phyloP scores from a whole-genome alignment of 2,797 vertebrate species.

The Austrolebias charrua region DNA sequence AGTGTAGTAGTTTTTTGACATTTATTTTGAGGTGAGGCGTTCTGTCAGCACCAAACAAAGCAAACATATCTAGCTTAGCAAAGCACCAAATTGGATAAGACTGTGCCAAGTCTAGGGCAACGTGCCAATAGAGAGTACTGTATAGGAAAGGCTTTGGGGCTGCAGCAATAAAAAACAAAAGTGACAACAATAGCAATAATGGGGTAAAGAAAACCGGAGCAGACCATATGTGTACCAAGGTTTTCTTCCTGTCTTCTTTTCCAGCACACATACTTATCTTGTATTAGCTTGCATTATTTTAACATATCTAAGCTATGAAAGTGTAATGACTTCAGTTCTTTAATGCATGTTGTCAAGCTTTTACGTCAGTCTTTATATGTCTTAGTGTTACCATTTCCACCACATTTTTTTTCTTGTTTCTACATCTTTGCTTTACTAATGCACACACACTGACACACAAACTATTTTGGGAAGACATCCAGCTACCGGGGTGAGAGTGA shows the following conservation, averaged over 20 bases:
- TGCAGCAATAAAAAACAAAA: constrained; percentile 49
- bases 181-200: constrained; percentile 33
- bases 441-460: constrained; percentile 33
- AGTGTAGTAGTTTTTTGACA: constrained; percentile 62
- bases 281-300: constrained; percentile 8
- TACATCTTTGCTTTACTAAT: constrained; percentile 18
- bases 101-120: constrained; percentile 73
- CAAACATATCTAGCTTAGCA: constrained; percentile 79
- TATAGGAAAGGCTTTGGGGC: constrained; percentile 36
- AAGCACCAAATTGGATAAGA: constrained; percentile 75
- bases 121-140: constrained; percentile 60
- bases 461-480: constrained; percentile 69
- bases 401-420: constrained; percentile 14
- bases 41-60: constrained; percentile 71
- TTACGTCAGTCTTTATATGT: constrained; percentile 9
- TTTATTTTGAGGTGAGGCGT: constrained; percentile 69
- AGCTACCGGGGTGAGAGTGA: constrained; percentile 72
- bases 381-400: constrained; percentile 15
- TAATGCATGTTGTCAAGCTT: constrained; percentile 9
- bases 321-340: constrained; percentile 7
- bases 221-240: background rate
- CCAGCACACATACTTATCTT: constrained; percentile 6
- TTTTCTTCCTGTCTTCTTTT: background rate
- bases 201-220: constrained; percentile 6
- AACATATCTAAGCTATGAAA: background rate